Percentiles rank a stretch among this genome's conserved stretches.
These are phyloP conservation scores for Sinonovacula constricta DNA, from an alignment of 1,140 invertebrate species.

Conservation along the genomic window DNA sequence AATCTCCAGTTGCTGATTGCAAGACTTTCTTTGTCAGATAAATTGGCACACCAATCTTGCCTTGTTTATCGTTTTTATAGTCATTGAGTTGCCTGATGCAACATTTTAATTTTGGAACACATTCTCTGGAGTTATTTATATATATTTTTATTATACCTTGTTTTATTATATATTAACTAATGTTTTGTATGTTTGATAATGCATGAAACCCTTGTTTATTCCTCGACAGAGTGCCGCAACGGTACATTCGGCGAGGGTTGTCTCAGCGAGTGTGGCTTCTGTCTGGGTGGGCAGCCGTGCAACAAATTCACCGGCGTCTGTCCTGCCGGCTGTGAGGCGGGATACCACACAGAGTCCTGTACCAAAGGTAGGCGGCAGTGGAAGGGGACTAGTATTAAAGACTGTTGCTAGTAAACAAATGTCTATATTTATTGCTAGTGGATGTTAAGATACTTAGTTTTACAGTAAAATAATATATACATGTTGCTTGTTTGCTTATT, in stretches of 20 bases:
- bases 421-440: not conserved
- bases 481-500: not conserved
- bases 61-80: too few species aligned
- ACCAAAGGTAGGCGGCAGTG: conserved; percentile 20
- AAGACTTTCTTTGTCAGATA: too few species aligned
- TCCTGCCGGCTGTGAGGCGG: conserved; percentile 42
- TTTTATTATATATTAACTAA: too few species aligned
- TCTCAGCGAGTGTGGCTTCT: conserved; percentile 32
- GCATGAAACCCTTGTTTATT: too few species aligned
- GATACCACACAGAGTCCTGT: conserved; percentile 49
- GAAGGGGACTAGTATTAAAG: not conserved
- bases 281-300: conserved; percentile 36
- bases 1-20: too few species aligned
- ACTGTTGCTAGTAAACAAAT: conserved; percentile 12
- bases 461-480: not conserved
- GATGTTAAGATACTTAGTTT: conserved; percentile 11
- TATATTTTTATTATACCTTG: not conserved
- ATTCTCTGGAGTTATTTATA: too few species aligned
- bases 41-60: too few species aligned
- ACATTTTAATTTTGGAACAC: too few species aligned
- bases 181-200: too few species aligned
- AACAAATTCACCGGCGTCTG: conserved; percentile 45
- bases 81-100: too few species aligned
- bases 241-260: conserved; percentile 29
- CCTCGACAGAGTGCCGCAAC: conserved; percentile 28